phyloP scores from a whole-genome alignment of 2,113 vertebrate species.

The Chaetodon trifascialis region DNA sequence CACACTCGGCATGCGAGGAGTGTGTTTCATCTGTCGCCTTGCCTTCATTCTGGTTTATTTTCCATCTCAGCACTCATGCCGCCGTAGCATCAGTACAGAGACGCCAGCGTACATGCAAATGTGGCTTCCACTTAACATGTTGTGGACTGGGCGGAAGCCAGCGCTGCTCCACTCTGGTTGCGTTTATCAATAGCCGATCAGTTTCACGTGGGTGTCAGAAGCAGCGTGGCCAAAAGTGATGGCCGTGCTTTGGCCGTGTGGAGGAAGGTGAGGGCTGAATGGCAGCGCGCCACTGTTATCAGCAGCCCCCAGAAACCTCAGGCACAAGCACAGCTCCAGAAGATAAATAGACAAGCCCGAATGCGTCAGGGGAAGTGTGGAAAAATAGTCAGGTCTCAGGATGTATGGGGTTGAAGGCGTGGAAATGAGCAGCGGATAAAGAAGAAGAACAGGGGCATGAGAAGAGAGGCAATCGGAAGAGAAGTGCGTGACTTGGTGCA shows the following conservation, averaged over 20 bases:
- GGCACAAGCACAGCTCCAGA: constrained; percentile 31
- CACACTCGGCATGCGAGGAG: not conserved
- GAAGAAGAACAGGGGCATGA: constrained; percentile 21
- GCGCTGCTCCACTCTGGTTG: constrained; percentile 7
- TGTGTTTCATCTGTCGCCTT: constrained; percentile 1
- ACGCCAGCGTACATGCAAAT: constrained; percentile 13
- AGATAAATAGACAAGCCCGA: constrained; percentile 54
- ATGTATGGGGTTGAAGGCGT: constrained; percentile 27
- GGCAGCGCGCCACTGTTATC: constrained; percentile 38
- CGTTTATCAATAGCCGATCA: constrained; percentile 36
- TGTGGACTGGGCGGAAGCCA: not conserved
- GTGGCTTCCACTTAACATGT: constrained; percentile 3
- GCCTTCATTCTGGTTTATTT: not conserved
- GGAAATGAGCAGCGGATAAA: constrained; percentile 49
- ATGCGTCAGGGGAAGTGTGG: constrained; percentile 44
- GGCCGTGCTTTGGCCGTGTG: constrained; percentile 11
- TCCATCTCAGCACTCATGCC: constrained; percentile 1
- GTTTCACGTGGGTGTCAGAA: constrained; percentile 32
- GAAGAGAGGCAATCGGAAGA: constrained; percentile 45
- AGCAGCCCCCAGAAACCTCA: constrained; percentile 37
- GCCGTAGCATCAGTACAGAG: not conserved
- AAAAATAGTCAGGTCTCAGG: constrained; percentile 24
- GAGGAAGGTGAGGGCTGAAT: constrained; percentile 27
- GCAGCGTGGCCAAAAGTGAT: constrained; percentile 21
- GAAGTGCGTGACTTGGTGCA: constrained; percentile 55